Evolutionary conservation across 2,888 invertebrate species (phyloP).

Genomic region (Sphinx pinastri): DNA sequence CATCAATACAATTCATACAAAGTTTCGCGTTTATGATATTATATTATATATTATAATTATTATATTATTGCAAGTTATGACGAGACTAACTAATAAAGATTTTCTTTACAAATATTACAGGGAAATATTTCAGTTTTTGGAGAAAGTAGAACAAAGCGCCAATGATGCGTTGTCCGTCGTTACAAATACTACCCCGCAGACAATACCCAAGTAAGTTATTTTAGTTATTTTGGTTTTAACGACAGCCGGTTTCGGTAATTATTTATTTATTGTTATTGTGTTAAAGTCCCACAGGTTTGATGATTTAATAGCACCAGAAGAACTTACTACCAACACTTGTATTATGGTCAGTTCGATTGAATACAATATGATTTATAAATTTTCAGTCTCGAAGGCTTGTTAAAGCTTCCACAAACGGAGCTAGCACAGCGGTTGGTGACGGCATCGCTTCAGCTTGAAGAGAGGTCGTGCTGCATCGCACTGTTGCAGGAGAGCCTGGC

Average conservation of each 20-base stretch:
- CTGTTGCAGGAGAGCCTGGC: slow-evolving; percentile 85
- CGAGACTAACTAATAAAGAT: neutral
- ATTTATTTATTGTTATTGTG: neutral
- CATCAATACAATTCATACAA: no score
- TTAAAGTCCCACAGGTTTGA: neutral
- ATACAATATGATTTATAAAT: neutral
- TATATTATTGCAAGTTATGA: no score
- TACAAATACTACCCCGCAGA: slow-evolving; percentile 67
- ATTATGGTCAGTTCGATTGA: neutral
- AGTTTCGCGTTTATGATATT: no score
- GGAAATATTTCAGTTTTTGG: slow-evolving; percentile 86
- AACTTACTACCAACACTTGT: no score
- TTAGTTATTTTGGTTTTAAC: neutral
- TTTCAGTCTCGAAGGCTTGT: slow-evolving; percentile 80
- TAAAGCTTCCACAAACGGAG: slow-evolving; percentile 83
- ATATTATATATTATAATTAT: no score
- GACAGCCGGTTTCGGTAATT: neutral
- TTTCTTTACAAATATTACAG: slow-evolving; percentile 61
- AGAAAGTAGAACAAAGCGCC: slow-evolving; percentile 85
- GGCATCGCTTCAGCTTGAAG: slow-evolving; percentile 84
- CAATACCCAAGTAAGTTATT: slow-evolving; percentile 68
- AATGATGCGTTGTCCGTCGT: slow-evolving; percentile 77
- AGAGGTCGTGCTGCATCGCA: slow-evolving; percentile 84
- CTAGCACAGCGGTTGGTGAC: slow-evolving; percentile 85
- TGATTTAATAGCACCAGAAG: neutral